Conservation (phyloP, 1,140 invertebrate genomes). For the Calephelis virginiensis region DNA sequence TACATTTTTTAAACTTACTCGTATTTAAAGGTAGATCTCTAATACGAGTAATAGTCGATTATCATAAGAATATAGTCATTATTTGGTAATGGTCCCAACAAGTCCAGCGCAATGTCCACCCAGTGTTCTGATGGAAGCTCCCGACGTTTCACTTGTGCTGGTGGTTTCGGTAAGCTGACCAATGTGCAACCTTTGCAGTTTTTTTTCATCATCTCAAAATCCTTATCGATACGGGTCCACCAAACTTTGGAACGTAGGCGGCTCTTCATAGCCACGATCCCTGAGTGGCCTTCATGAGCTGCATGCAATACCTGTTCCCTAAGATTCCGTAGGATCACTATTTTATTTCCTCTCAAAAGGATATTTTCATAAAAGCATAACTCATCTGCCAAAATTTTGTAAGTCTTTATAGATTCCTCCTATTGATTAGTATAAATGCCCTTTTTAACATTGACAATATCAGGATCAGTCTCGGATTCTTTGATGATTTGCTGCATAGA, state of each 20-base stretch:
- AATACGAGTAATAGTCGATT: too few relatives aligned
- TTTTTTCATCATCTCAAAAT: slow-evolving; percentile 61
- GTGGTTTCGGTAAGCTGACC: slow-evolving; percentile 24
- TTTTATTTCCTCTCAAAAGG: slow-evolving; percentile 28
- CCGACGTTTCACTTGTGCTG: slow-evolving; percentile 28
- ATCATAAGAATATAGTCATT: too few relatives aligned
- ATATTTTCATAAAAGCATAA: slow-evolving; percentile 33
- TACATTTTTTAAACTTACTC: too few relatives aligned
- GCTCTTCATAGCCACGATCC: slow-evolving; percentile 65
- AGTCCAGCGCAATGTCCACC: slow-evolving; percentile 32
- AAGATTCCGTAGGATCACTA: slow-evolving; percentile 42
- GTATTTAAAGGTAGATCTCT: too few relatives aligned
- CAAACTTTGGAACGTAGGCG: slow-evolving; percentile 31
- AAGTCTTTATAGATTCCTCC: slow-evolving; percentile 28
- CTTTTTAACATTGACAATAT: slow-evolving; percentile 32
- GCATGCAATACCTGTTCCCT: slow-evolving; percentile 35
- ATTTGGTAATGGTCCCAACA: slow-evolving; percentile 30
- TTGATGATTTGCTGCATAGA: slow-evolving; percentile 24
- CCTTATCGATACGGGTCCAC: slow-evolving; percentile 69
- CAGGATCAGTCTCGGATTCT: slow-evolving; percentile 19
- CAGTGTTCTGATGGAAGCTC: slow-evolving; percentile 28
- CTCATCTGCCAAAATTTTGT: slow-evolving; percentile 33
- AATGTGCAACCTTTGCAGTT: slow-evolving; percentile 66
- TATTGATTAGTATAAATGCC: slow-evolving; percentile 29
- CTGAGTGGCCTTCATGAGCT: slow-evolving; percentile 75